Evolutionary conservation across 92 coral and sea anemone species (phyloP).

Genomic region (Phenganax stokvisi): DNA sequence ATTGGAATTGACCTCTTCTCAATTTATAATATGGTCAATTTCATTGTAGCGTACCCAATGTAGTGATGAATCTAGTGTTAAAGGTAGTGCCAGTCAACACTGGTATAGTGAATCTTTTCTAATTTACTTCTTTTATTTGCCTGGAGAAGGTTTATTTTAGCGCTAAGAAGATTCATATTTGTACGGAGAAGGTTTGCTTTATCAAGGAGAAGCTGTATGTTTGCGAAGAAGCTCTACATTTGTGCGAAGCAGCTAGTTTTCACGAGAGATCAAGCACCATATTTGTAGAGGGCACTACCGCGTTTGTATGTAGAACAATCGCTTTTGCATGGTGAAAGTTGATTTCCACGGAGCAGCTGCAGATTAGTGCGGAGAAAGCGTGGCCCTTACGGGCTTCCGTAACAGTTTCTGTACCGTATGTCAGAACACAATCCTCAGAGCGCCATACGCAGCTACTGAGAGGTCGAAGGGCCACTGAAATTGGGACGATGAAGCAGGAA

Average conservation of each 20-base stretch:
- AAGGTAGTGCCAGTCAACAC: too few relatives aligned
- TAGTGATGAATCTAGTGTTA: too few relatives aligned
- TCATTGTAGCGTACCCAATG: too few relatives aligned
- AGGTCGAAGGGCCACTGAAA: too few relatives aligned
- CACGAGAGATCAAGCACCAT: background rate
- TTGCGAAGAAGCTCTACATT: background rate
- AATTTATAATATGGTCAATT: too few relatives aligned
- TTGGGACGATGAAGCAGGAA: too few relatives aligned
- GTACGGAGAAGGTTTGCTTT: background rate
- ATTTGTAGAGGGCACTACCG: background rate
- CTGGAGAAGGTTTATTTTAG: background rate
- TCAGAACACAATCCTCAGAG: too few relatives aligned
- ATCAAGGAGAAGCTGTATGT: background rate
- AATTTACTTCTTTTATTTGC: background rate
- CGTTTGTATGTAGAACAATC: background rate
- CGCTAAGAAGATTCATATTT: background rate
- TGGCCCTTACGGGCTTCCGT: constrained; percentile 1
- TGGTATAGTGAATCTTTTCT: too few relatives aligned
- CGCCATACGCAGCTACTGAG: too few relatives aligned
- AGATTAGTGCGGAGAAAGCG: background rate
- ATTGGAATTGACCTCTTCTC: too few relatives aligned
- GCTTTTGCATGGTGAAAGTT: background rate
- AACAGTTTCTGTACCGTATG: background rate
- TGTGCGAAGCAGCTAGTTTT: background rate
- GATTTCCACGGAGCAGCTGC: constrained; percentile 3